These are phyloP conservation scores for Drosophila prostipennis DNA, from an alignment of 2,888 invertebrate species.

Conservation along the genomic window DNA sequence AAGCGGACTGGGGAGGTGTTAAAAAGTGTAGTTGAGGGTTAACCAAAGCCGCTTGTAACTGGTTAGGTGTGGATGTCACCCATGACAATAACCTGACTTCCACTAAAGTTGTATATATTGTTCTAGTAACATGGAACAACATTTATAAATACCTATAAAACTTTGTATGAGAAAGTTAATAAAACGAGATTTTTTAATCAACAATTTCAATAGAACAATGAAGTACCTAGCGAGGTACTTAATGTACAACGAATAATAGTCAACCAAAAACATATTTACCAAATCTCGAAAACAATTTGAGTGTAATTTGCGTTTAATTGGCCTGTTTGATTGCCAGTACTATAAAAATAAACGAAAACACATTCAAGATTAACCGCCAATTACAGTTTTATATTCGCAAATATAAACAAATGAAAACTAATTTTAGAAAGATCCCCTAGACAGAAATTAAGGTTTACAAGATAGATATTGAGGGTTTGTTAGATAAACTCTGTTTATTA, in stretches of 20 bases:
- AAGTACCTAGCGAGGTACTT: background rate
- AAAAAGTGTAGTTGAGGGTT: conserved; percentile 54
- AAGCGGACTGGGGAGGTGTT: conserved; percentile 54
- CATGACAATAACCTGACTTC: conserved; percentile 1
- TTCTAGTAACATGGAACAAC: background rate
- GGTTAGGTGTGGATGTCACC: conserved; percentile 37
- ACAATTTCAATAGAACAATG: background rate
- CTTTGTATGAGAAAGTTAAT: no score
- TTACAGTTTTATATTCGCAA: conserved; percentile 48
- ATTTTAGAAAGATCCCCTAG: conserved; percentile 21
- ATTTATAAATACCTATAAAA: background rate
- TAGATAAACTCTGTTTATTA: no score
- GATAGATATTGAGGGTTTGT: conserved; percentile 5
- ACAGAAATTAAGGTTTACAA: conserved; percentile 9
- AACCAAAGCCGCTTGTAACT: conserved; percentile 57
- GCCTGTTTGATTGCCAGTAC: conserved; percentile 8
- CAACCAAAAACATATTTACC: background rate
- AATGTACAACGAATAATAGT: background rate
- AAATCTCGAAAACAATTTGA: conserved; percentile 5
- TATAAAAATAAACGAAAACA: conserved; percentile 1
- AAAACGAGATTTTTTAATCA: no score
- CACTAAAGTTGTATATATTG: background rate
- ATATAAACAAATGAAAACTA: conserved; percentile 48
- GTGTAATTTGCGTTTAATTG: conserved; percentile 13
- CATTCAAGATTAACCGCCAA: conserved; percentile 33